These are phyloP conservation scores for Drosophila kanapiae DNA, from an alignment of 1,140 invertebrate species.

Conservation along the genomic window DNA sequence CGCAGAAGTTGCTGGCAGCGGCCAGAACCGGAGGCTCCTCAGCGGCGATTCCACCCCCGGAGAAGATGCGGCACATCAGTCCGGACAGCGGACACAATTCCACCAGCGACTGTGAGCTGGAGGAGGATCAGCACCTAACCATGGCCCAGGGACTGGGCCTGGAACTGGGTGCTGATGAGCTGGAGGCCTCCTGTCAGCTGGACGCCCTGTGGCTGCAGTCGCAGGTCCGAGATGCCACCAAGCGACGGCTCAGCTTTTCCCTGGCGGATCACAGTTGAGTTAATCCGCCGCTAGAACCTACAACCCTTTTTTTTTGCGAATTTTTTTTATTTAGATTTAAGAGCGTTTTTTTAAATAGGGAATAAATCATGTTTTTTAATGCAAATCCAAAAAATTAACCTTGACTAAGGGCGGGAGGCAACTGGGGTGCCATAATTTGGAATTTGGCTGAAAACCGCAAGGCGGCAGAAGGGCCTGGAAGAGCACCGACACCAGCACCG, in stretches of 20 bases:
- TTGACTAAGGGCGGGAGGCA: background rate
- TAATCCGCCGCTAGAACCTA: constrained; percentile 20
- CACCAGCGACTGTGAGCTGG: constrained; percentile 71
- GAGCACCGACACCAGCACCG: background rate
- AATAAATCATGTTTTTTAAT: constrained; percentile 56
- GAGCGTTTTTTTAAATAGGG: constrained; percentile 24
- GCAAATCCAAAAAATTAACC: constrained; percentile 5
- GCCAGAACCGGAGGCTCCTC: constrained; percentile 29
- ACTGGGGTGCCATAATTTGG: constrained; percentile 33
- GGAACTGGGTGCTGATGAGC: constrained; percentile 47
- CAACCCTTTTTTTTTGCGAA: constrained; percentile 30
- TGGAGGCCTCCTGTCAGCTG: constrained; percentile 59
- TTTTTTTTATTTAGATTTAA: constrained; percentile 51
- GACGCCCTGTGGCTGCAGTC: constrained; percentile 63
- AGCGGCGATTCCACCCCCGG: background rate
- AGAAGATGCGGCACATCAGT: constrained; percentile 68
- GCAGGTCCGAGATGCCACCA: constrained; percentile 65
- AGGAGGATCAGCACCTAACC: too few species aligned
- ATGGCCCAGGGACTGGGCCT: background rate
- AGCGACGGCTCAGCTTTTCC: constrained; percentile 78
- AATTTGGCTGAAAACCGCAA: constrained; percentile 43
- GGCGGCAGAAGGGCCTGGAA: background rate
- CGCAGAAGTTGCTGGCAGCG: constrained; percentile 70
- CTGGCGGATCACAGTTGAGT: constrained; percentile 50
- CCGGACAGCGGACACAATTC: constrained; percentile 84